These are phyloP conservation scores for Alcis repandata DNA, from an alignment of 2,888 invertebrate species.

Conservation along the genomic window DNA sequence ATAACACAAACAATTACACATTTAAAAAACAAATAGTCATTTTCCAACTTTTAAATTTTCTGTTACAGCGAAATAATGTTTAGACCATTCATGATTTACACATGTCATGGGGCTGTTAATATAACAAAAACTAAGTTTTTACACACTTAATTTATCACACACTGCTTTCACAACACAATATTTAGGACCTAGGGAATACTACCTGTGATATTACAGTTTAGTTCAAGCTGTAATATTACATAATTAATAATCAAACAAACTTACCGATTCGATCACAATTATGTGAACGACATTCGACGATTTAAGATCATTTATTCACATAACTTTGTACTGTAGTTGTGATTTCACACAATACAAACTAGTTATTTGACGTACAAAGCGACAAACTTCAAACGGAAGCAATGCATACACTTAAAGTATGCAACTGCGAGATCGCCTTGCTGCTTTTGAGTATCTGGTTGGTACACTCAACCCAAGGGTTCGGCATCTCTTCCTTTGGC, in stretches of 20 bases:
- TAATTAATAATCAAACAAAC: no score
- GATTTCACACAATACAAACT: not conserved
- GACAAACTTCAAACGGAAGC: constrained; percentile 1
- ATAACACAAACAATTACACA: not conserved
- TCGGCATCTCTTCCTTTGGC: constrained; percentile 79
- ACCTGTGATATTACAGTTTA: not conserved
- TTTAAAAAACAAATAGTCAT: not conserved
- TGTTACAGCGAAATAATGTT: not conserved
- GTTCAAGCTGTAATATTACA: not conserved
- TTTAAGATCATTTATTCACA: no score
- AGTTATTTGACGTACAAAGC: constrained; percentile 1
- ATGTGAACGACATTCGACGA: no score
- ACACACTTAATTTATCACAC: constrained; percentile 23
- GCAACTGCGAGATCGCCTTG: constrained; percentile 44
- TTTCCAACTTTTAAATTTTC: not conserved
- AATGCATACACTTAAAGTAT: constrained; percentile 50
- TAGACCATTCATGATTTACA: constrained; percentile 26
- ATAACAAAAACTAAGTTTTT: constrained; percentile 18
- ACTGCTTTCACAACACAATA: constrained; percentile 36
- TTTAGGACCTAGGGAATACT: not conserved
- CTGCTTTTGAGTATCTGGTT: constrained; percentile 59
- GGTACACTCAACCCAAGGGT: constrained; percentile 61
- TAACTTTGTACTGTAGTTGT: no score
- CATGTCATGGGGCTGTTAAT: constrained; percentile 29
- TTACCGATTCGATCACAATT: no score